phyloP scores from a whole-genome alignment of 1,140 invertebrate genomes.

The Zaprionus gabonicus region DNA sequence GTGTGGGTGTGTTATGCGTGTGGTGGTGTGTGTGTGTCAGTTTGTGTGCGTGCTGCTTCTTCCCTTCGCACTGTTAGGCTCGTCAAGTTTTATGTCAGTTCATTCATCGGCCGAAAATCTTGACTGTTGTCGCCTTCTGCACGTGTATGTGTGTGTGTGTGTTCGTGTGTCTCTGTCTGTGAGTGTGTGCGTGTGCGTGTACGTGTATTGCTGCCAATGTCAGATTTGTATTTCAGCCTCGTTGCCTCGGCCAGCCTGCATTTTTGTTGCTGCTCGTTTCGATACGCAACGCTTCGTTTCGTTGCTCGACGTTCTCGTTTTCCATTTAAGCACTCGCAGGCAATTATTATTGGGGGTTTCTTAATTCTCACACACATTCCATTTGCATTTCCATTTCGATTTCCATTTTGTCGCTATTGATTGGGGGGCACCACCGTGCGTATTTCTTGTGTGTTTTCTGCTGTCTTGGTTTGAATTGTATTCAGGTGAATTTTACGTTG shows the following conservation, averaged over 20 bases:
- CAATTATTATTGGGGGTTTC: conserved; percentile 6
- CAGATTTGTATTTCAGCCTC: conserved; percentile 49
- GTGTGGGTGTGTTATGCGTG: conserved; percentile 10
- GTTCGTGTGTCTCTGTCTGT: not conserved
- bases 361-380: conserved; percentile 3
- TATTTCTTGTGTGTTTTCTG: not conserved
- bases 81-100: conserved; percentile 68
- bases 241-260: conserved; percentile 35
- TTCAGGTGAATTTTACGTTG: conserved; percentile 62
- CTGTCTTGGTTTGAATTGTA: not conserved
- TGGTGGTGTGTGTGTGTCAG: conserved; percentile 29
- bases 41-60: conserved; percentile 30
- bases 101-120: conserved; percentile 72
- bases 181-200: conserved; percentile 31
- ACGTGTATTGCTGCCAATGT: conserved; percentile 47
- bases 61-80: conserved; percentile 35
- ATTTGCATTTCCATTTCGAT: conserved; percentile 9
- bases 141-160: conserved; percentile 31
- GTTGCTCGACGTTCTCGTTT: conserved; percentile 14
- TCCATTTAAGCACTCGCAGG: conserved; percentile 2
- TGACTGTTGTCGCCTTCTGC: conserved; percentile 52
- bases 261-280: conserved; percentile 29
- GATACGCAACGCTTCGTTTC: not conserved
- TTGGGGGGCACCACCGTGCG: not conserved
- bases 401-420: conserved; percentile 21